Percentiles rank a stretch among this genome's conserved stretches.
Conservation (phyloP, 1,140 invertebrate genomes). For the Aphelenchoides besseyi region DNA sequence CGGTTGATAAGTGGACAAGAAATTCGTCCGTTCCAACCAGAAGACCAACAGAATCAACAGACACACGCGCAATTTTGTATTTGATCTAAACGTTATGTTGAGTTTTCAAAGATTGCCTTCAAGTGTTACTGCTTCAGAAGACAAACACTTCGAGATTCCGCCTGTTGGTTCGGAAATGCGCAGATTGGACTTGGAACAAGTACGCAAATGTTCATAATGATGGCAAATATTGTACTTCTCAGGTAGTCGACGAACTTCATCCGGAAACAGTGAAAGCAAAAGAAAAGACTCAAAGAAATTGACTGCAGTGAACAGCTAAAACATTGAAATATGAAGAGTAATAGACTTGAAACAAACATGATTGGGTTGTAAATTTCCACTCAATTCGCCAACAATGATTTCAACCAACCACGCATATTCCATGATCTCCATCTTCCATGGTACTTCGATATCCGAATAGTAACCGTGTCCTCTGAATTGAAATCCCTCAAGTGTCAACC, state of each 20-base stretch:
- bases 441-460: slow-evolving; percentile 85
- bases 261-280: slow-evolving; percentile 78
- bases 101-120: background rate
- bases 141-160: slow-evolving; percentile 76
- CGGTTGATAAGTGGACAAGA: slow-evolving; percentile 78
- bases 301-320: slow-evolving; percentile 75
- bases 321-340: slow-evolving; percentile 50
- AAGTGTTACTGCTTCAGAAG: slow-evolving; percentile 34
- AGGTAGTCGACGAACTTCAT: slow-evolving; percentile 80
- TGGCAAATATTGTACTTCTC: slow-evolving; percentile 77
- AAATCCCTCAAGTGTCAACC: slow-evolving; percentile 44
- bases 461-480: slow-evolving; percentile 87
- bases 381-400: slow-evolving; percentile 68
- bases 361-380: slow-evolving; percentile 66
- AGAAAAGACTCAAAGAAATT: slow-evolving; percentile 83
- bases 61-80: slow-evolving; percentile 84
- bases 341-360: slow-evolving; percentile 62
- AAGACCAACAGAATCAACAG: slow-evolving; percentile 84
- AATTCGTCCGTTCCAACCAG: slow-evolving; percentile 83
- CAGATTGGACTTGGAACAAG: slow-evolving; percentile 73
- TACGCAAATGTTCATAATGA: slow-evolving; percentile 75
- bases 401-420: slow-evolving; percentile 87
- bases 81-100: slow-evolving; percentile 73
- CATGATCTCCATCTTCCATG: slow-evolving; percentile 84
- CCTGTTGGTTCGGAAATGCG: slow-evolving; percentile 69